Base-by-base conservation (phyloP, 1,140 invertebrate species). In the Macrobrachium nipponense region DNA sequence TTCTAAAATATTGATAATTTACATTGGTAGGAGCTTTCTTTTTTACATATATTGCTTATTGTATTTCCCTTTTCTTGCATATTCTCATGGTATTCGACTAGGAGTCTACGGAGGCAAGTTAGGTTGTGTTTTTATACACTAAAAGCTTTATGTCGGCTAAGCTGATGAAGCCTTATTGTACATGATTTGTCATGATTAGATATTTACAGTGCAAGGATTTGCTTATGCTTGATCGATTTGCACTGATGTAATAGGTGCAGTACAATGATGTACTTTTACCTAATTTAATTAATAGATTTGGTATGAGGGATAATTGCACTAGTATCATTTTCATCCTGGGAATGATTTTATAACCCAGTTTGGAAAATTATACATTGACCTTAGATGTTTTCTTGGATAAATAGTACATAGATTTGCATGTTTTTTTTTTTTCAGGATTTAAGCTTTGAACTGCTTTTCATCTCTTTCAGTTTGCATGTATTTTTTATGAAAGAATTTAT, bases 81-180 rank as follows among this genome's bases (percentile, higher is more conserved):
- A 59, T 44, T 82, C 70, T 75, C 82, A 68, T 81, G 78, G 60
- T 61, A 36, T 77, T 70, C 58, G 78, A 82, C 90, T 90, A 93
- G 93, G 92, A 93, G 91, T 91, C 90, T 93, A 87, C 91, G 91
- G 91, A 93, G 93, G 93, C 92, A 93, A 93, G 92, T 93, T 90
- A 86, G 73, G 87, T 70, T 80, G 23, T 18, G 58, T 73, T 27
- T 62, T 64, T 72, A 44, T 86, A 51, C 62, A 23, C 51, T 83
- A 20, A 61, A 43, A 68, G 76, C 79, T 82, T 64, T 20, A n/a
- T 18, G 17, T 60, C n/a, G 62, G 81, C 81, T 75, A 27, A 44
- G 8, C 18, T 36, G 62, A 60, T 60, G 15, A 43, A 73, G n/a
- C 23, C 70, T 43, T 36, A n/a, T 73, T 23, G 70, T 23, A 23